phyloP scores from a whole-genome alignment of 1,140 invertebrate species.

The Macrosteles quadrilineatus region DNA sequence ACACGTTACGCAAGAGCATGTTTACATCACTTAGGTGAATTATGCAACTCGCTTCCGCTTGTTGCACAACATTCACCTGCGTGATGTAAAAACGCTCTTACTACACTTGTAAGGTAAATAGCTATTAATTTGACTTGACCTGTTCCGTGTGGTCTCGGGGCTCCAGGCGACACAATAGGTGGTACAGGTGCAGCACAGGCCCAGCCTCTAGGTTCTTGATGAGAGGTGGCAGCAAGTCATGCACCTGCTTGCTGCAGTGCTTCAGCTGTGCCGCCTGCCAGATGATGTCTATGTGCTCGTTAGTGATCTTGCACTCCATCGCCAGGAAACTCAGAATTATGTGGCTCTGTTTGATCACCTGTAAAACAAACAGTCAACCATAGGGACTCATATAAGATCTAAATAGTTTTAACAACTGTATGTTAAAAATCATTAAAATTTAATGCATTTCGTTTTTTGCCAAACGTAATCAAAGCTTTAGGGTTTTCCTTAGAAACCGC shows the following conservation, averaged over 20 bases:
- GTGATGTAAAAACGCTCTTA: no score
- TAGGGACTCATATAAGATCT: no score
- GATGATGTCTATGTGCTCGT: constrained; percentile 89
- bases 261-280: constrained; percentile 93
- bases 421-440: no score
- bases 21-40: no score
- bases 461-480: no score
- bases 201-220: constrained; percentile 87
- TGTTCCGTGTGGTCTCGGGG: constrained; percentile 92
- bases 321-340: constrained; percentile 90
- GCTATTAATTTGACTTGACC: constrained; percentile 53
- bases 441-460: no score
- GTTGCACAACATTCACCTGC: no score
- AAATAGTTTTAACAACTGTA: no score
- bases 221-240: constrained; percentile 84
- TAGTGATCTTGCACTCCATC: constrained; percentile 85
- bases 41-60: no score
- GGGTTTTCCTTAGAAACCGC: no score
- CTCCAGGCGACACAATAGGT: constrained; percentile 79
- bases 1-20: no score
- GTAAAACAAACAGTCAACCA: constrained; percentile 35
- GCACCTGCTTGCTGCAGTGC: constrained; percentile 90
- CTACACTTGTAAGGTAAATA: no score
- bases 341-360: constrained; percentile 93
- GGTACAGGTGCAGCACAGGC: constrained; percentile 85